Evolutionary conservation across 2,888 invertebrate genomes (phyloP).

Genomic region (Odontocolon sp.): DNA sequence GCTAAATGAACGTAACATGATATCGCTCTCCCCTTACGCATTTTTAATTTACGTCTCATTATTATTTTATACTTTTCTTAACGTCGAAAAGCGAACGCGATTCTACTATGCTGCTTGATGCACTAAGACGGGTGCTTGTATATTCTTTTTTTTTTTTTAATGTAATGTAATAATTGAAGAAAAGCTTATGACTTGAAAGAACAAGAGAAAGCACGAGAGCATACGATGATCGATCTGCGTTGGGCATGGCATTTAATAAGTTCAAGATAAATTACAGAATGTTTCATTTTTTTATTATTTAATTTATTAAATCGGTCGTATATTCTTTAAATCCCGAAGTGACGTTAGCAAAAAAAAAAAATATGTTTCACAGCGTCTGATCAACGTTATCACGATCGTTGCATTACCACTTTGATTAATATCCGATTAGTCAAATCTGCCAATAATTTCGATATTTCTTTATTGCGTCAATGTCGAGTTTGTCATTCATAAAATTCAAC

Average conservation of each 20-base stretch:
- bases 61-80: conserved; percentile 7
- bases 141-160: conserved; percentile 23
- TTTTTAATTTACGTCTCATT: conserved; percentile 5
- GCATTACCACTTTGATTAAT: no score
- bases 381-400: conserved; percentile 2
- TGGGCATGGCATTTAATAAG: conserved; percentile 48
- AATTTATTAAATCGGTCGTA: not conserved
- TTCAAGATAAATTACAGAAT: conserved; percentile 28
- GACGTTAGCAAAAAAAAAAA: conserved; percentile 19
- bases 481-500: not conserved
- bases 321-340: not conserved
- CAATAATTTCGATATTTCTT: no score
- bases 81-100: conserved; percentile 1
- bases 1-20: conserved; percentile 27
- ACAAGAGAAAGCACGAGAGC: conserved; percentile 21
- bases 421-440: no score
- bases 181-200: conserved; percentile 53
- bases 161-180: conserved; percentile 47
- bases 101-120: conserved; percentile 41
- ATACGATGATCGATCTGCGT: conserved; percentile 47
- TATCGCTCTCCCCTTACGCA: conserved; percentile 3
- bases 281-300: conserved; percentile 17
- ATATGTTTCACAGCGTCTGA: conserved; percentile 3
- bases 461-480: not conserved
- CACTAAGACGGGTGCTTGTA: conserved; percentile 43